These are phyloP conservation scores for Sarcophaga variegata DNA, from an alignment of 2,888 invertebrate species.

Conservation along the genomic window DNA sequence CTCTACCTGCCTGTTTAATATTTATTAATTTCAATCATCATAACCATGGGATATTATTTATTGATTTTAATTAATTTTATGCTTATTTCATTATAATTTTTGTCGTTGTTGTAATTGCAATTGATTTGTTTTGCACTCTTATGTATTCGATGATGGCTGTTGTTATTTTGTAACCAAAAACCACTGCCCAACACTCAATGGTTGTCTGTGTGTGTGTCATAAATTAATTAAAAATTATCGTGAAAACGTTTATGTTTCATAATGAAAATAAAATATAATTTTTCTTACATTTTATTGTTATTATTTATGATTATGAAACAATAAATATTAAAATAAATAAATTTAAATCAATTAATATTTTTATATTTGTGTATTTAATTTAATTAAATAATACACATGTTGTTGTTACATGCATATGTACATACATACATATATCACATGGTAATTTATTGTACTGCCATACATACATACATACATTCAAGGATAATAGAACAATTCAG, in stretches of 20 bases:
- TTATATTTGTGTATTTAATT: conserved; percentile 2
- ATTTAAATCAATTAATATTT: conserved; percentile 10
- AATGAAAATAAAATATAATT: background rate
- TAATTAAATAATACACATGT: background rate
- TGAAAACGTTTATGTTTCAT: background rate
- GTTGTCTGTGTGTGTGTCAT: background rate
- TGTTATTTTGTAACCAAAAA: conserved; percentile 19
- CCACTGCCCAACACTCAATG: no score
- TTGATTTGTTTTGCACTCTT: no score
- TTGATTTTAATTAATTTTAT: conserved; percentile 20
- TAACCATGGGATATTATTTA: background rate
- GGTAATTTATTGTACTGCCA: no score
- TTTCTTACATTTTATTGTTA: background rate
- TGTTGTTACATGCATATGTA: background rate
- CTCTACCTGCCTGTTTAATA: no score
- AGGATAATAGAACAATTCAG: no score
- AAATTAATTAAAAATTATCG: conserved; percentile 9
- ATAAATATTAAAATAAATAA: background rate
- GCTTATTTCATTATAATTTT: background rate
- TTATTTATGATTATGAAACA: background rate
- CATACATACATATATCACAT: background rate
- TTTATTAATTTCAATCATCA: background rate
- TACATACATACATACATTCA: no score
- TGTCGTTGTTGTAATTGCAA: no score
- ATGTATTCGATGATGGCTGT: no score